Conservation (phyloP, 1,140 invertebrate species). For the Sarcophaga peregrina region DNA sequence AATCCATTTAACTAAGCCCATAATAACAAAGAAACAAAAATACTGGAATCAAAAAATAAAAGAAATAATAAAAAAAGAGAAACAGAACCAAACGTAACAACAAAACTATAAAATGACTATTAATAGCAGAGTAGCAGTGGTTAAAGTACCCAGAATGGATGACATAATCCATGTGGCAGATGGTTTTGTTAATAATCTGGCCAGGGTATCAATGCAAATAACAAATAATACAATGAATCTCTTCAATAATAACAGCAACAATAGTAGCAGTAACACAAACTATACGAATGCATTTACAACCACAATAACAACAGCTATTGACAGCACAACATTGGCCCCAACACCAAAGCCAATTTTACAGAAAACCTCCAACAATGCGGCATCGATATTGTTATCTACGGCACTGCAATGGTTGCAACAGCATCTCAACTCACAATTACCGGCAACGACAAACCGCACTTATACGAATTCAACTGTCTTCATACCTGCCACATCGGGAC, state of each 20-base stretch:
- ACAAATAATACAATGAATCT: neutral
- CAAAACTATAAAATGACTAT: neutral
- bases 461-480: neutral
- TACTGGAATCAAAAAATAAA: no score
- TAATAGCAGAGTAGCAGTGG: neutral
- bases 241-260: neutral
- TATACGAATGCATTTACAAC: neutral
- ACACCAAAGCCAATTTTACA: neutral
- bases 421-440: neutral
- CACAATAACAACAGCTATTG: neutral
- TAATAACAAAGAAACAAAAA: no score
- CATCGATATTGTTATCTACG: neutral
- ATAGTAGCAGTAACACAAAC: neutral
- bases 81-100: neutral
- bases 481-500: neutral
- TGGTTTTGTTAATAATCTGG: neutral
- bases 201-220: neutral
- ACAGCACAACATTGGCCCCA: neutral
- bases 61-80: no score
- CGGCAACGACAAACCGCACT: neutral
- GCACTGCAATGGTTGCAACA: constrained; percentile 19
- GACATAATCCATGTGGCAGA: neutral
- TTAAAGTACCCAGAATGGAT: neutral
- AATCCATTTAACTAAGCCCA: no score
- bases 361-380: neutral